A percentile compares a stretch with the other conserved stretches of the same genome.
Conservation (phyloP, 2,113 vertebrate species). For the Romanogobio albipinnatus region DNA sequence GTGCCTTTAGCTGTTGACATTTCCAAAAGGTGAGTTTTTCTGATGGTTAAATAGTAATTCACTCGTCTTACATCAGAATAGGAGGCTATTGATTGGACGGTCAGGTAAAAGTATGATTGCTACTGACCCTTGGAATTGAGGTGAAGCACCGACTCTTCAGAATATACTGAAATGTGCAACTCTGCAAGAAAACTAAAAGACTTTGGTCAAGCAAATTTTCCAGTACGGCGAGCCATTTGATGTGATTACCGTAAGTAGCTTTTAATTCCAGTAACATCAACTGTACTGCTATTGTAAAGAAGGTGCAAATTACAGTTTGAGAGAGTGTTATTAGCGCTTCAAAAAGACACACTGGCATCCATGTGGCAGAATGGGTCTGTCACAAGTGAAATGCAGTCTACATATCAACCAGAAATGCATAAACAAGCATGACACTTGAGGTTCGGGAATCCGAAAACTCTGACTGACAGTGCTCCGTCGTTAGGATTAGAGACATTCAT, state of each 20-base stretch:
- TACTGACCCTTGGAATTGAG: slow-evolving; percentile 64
- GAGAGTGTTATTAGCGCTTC: slow-evolving; percentile 40
- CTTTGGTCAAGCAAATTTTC: background rate
- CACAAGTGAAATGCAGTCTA: slow-evolving; percentile 70
- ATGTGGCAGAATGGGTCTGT: slow-evolving; percentile 66
- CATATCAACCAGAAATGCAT: slow-evolving; percentile 65
- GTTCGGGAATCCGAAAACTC: slow-evolving; percentile 67
- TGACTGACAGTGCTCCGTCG: slow-evolving; percentile 80
- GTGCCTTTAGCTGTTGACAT: slow-evolving; percentile 72
- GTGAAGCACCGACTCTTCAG: slow-evolving; percentile 46
- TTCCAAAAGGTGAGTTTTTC: slow-evolving; percentile 62
- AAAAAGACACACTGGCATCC: slow-evolving; percentile 44
- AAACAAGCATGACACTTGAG: slow-evolving; percentile 75
- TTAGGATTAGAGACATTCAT: slow-evolving; percentile 79
- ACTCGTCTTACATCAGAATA: slow-evolving; percentile 51
- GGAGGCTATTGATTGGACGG: slow-evolving; percentile 49
- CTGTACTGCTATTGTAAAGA: slow-evolving; percentile 21
- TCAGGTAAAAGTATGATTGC: slow-evolving; percentile 58
- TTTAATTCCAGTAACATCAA: slow-evolving; percentile 35
- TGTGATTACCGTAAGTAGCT: slow-evolving; percentile 12
- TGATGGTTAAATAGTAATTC: slow-evolving; percentile 63
- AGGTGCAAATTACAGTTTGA: slow-evolving; percentile 45
- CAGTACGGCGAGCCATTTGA: background rate
- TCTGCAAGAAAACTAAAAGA: background rate
- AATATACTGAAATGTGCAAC: slow-evolving; percentile 43